phyloP scores from a whole-genome alignment of 2,113 vertebrate genomes.

The Coptodon rendalli region DNA sequence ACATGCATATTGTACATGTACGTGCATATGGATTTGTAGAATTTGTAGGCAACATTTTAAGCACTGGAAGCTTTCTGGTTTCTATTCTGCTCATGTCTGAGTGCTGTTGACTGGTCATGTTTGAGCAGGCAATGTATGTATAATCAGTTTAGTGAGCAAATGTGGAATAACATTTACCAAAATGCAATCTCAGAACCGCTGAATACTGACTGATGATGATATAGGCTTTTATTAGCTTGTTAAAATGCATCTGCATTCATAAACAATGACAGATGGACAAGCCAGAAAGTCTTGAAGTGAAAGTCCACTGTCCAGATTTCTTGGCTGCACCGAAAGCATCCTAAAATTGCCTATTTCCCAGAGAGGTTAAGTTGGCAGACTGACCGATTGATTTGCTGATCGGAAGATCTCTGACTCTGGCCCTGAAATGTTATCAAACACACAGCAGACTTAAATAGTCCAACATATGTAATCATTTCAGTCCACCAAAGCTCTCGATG shows the following conservation, averaged over 20 bases:
- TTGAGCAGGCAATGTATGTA: not conserved
- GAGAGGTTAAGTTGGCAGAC: not conserved
- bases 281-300: not conserved
- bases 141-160: not conserved
- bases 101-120: not conserved
- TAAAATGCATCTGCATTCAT: not conserved
- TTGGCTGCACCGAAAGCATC: not conserved
- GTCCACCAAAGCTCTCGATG: not conserved
- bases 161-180: not conserved
- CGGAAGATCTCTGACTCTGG: not conserved
- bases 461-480: not conserved
- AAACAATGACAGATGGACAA: not conserved
- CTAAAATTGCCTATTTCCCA: not conserved
- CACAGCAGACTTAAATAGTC: not conserved
- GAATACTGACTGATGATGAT: not conserved
- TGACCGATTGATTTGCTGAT: not conserved
- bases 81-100: not conserved
- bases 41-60: not conserved
- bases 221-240: not conserved
- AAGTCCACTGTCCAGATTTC: not conserved
- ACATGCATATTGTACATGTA: not conserved
- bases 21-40: not conserved
- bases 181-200: not conserved
- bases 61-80: not conserved
- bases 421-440: not conserved